phyloP scores from a whole-genome alignment of 2,888 invertebrate species.

The Noctuana brunneofusca region DNA sequence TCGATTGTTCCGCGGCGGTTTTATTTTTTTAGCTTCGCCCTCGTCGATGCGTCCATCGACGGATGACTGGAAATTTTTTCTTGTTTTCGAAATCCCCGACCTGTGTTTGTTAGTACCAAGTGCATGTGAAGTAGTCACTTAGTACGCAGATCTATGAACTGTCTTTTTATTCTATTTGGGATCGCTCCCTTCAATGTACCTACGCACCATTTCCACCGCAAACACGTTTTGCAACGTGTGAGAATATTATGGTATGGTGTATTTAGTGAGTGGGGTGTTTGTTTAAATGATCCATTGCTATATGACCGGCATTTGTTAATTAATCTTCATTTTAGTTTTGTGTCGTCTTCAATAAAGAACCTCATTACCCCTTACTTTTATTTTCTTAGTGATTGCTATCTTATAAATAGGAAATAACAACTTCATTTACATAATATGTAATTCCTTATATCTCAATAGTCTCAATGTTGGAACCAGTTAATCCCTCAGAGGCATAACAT shows the following conservation, averaged over 20 bases:
- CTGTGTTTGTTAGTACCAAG: slow-evolving; percentile 63
- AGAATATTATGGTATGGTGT: background rate
- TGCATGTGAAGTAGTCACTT: slow-evolving; percentile 42
- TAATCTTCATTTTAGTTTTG: background rate
- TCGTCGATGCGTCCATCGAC: slow-evolving; percentile 72
- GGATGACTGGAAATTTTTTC: slow-evolving; percentile 60
- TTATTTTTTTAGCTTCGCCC: slow-evolving; percentile 61
- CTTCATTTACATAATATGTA: too few species aligned
- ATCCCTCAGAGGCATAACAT: too few species aligned
- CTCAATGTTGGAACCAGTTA: too few species aligned
- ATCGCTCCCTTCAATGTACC: slow-evolving; percentile 12
- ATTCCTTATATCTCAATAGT: too few species aligned
- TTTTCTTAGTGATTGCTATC: too few species aligned
- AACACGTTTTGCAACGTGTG: slow-evolving; percentile 9
- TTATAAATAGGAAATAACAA: too few species aligned
- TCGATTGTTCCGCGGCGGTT: slow-evolving; percentile 77
- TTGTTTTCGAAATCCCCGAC: slow-evolving; percentile 59
- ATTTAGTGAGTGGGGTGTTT: background rate
- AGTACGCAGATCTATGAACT: slow-evolving; percentile 26
- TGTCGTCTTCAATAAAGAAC: background rate
- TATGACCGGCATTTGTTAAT: background rate
- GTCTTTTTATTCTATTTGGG: slow-evolving; percentile 22
- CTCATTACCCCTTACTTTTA: too few species aligned
- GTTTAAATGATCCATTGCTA: background rate
- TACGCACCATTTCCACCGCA: slow-evolving; percentile 9